A percentile compares a stretch with the other conserved stretches of the same genome.
These are phyloP conservation scores for Pleuronectes platessa DNA, from an alignment of 2,113 vertebrate species.

Conservation along the genomic window DNA sequence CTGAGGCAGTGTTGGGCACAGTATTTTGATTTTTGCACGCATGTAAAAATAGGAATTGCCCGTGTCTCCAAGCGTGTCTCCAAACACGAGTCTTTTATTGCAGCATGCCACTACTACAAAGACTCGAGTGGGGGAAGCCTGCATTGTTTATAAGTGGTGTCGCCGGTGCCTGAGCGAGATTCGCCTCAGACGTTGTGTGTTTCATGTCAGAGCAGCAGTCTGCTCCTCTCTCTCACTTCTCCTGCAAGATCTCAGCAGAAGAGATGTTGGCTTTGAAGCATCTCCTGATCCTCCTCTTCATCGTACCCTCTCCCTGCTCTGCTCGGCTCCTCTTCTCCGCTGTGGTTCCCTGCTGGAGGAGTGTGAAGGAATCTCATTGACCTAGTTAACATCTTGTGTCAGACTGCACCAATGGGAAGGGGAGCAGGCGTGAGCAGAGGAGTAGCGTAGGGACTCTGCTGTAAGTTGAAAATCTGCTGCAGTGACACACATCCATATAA, in stretches of 20 bases:
- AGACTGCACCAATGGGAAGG: slow-evolving; percentile 59
- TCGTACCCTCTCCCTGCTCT: slow-evolving; percentile 18
- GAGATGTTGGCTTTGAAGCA: slow-evolving; percentile 13
- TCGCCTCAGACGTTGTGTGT: neutral
- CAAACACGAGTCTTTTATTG: neutral
- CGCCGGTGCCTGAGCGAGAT: neutral
- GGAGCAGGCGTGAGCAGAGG: slow-evolving; percentile 43
- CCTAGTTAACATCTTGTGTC: slow-evolving; percentile 78
- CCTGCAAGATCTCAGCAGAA: neutral
- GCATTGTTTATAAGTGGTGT: slow-evolving; percentile 15
- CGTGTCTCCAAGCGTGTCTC: neutral
- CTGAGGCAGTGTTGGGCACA: neutral
- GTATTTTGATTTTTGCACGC: neutral
- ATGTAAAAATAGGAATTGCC: neutral
- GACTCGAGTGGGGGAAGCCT: slow-evolving; percentile 17
- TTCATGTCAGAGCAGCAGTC: slow-evolving; percentile 15
- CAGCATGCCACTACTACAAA: slow-evolving; percentile 14
- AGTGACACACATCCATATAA: slow-evolving; percentile 65
- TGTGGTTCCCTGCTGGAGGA: slow-evolving; percentile 48
- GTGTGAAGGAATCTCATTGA: slow-evolving; percentile 81
- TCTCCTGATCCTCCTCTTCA: slow-evolving; percentile 8
- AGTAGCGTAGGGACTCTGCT: slow-evolving; percentile 44
- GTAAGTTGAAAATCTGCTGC: slow-evolving; percentile 64
- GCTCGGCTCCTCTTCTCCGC: slow-evolving; percentile 34
- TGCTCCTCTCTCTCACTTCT: neutral